These are phyloP conservation scores for Poeciliopsis turneri DNA, from an alignment of 2,797 vertebrate species.

Conservation along the genomic window DNA sequence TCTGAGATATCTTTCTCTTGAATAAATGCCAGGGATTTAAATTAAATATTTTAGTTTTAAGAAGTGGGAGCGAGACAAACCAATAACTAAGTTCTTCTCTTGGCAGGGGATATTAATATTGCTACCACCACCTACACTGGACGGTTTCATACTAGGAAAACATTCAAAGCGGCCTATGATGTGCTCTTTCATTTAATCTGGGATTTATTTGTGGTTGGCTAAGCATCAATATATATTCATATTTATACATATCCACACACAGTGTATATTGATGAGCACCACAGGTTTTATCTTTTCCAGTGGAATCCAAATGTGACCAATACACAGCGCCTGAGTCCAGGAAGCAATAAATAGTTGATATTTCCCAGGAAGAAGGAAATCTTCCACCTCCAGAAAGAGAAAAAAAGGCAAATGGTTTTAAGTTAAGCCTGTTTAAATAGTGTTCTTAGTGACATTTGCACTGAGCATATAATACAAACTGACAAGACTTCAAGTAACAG, in stretches of 20 bases:
- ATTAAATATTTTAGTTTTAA: background rate
- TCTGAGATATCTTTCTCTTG: background rate
- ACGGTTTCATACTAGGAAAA: background rate
- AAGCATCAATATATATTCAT: background rate
- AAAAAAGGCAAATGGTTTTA: background rate
- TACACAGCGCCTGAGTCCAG: background rate
- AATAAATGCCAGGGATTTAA: background rate
- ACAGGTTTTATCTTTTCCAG: background rate
- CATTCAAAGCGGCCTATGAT: background rate
- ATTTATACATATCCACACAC: background rate
- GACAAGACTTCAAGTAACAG: conserved; percentile 4
- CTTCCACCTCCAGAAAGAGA: background rate
- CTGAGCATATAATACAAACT: background rate
- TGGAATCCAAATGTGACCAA: conserved; percentile 5
- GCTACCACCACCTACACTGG: conserved; percentile 3
- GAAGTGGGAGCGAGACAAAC: background rate
- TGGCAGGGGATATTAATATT: background rate
- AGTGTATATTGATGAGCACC: background rate
- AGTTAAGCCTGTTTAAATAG: background rate
- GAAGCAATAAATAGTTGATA: background rate
- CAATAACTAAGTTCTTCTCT: background rate
- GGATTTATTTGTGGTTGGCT: conserved; percentile 2
- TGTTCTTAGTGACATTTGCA: conserved; percentile 1
- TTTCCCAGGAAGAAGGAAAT: background rate
- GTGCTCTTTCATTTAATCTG: background rate